phyloP scores from a whole-genome alignment of 2,113 vertebrate genomes.

The Probosciger aterrimus region DNA sequence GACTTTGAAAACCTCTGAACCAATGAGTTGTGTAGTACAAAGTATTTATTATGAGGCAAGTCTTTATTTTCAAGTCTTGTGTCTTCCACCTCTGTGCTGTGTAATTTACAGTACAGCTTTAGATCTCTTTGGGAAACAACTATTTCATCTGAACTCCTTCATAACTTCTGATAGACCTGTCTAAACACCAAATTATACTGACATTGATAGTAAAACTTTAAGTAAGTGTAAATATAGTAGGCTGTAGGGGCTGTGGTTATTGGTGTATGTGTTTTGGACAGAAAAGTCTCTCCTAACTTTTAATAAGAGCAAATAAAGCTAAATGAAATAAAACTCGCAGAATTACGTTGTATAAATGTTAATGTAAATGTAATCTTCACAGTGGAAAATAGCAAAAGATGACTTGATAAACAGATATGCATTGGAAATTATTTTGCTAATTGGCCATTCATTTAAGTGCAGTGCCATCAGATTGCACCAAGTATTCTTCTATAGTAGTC shows the following conservation, averaged over 20 bases:
- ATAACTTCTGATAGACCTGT: neutral
- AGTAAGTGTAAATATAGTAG: neutral
- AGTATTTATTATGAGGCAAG: neutral
- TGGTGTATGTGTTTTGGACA: neutral
- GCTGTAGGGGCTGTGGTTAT: neutral
- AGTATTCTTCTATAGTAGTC: neutral
- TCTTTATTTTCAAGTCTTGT: neutral
- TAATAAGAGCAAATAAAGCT: neutral
- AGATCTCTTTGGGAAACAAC: neutral
- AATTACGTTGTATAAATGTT: neutral
- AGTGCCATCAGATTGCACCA: neutral
- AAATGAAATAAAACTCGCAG: neutral
- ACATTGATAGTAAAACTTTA: neutral
- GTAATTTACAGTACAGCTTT: neutral
- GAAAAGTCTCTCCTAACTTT: neutral
- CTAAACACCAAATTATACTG: neutral
- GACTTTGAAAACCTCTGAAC: neutral
- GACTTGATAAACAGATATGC: neutral
- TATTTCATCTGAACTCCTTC: neutral
- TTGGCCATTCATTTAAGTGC: neutral
- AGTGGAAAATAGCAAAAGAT: neutral
- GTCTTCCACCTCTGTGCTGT: neutral
- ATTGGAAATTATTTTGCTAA: constrained; percentile 14
- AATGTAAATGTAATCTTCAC: neutral
- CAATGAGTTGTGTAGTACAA: neutral